These are phyloP conservation scores for Hemibagrus guttatus DNA, from an alignment of 2,797 vertebrate species.

Conservation along the genomic window DNA sequence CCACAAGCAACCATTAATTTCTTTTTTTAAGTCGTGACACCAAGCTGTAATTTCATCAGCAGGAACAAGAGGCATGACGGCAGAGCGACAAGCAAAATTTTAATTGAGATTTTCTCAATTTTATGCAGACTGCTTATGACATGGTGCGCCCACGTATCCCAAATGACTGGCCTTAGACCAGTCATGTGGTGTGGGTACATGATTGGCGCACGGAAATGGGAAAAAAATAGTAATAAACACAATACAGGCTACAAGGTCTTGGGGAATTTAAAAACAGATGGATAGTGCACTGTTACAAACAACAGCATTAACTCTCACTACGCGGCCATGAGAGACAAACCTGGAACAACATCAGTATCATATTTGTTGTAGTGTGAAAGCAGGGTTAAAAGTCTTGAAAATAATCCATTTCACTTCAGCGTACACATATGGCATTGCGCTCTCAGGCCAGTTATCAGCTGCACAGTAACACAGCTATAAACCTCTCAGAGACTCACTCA, in stretches of 20 bases:
- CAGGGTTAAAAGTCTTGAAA: not conserved
- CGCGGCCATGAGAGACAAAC: not conserved
- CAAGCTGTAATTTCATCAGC: not conserved
- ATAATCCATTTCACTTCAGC: not conserved
- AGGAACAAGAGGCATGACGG: not conserved
- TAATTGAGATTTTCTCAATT: not conserved
- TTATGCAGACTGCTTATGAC: not conserved
- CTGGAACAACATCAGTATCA: not conserved
- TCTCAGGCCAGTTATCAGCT: slow-evolving; percentile 14
- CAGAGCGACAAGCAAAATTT: not conserved
- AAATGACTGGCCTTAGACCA: not conserved
- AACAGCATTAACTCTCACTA: slow-evolving; percentile 9
- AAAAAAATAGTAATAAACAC: not conserved
- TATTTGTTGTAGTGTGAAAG: not conserved
- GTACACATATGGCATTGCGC: slow-evolving; percentile 28
- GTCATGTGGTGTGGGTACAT: not conserved
- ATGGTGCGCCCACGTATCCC: not conserved
- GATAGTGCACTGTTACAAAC: slow-evolving; percentile 5
- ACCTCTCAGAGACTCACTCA: slow-evolving; percentile 11
- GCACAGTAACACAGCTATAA: slow-evolving; percentile 15
- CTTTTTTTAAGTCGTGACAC: not conserved
- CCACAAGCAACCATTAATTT: not conserved
- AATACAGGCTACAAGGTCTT: not conserved
- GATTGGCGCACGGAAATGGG: not conserved
- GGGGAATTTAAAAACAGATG: slow-evolving; percentile 14